Percentiles rank a stretch among this genome's conserved stretches.
These are phyloP conservation scores for Drosophila lowei DNA, from an alignment of 1,140 invertebrate species.

Conservation along the genomic window DNA sequence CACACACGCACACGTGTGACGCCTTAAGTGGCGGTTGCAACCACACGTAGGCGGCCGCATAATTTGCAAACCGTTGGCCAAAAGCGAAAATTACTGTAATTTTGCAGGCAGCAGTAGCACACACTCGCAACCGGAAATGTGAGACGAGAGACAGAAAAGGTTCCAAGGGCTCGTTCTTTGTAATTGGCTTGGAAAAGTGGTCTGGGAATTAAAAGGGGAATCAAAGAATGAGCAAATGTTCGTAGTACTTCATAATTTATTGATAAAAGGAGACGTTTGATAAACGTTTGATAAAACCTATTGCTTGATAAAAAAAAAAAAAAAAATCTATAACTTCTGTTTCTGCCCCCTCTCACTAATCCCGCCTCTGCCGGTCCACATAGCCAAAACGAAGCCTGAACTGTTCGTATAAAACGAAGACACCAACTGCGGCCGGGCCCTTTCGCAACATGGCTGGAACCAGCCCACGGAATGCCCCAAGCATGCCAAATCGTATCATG, in stretches of 20 bases:
- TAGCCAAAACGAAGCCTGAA: too few species aligned
- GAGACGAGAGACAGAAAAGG: constrained; percentile 14
- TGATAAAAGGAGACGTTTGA: too few species aligned
- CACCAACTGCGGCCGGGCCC: too few species aligned
- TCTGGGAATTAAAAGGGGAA: neutral
- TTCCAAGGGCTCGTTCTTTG: neutral
- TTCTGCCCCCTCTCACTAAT: constrained; percentile 2
- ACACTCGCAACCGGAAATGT: constrained; percentile 53
- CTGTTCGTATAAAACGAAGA: too few species aligned
- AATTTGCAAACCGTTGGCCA: constrained; percentile 71
- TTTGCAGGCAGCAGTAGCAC: constrained; percentile 22
- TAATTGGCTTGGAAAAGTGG: neutral
- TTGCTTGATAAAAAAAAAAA: too few species aligned
- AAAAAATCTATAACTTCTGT: too few species aligned
- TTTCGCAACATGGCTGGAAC: too few species aligned
- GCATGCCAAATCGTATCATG: too few species aligned
- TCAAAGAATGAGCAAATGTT: neutral
- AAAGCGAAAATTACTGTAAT: constrained; percentile 73
- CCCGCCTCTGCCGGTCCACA: too few species aligned
- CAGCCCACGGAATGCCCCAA: too few species aligned
- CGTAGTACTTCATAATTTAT: too few species aligned
- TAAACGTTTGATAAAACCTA: too few species aligned
- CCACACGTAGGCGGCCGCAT: constrained; percentile 53
- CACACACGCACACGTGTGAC: constrained; percentile 71
- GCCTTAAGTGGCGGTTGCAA: constrained; percentile 77